Conservation (phyloP, 2,113 vertebrate species). For the Seriola dumerili region DNA sequence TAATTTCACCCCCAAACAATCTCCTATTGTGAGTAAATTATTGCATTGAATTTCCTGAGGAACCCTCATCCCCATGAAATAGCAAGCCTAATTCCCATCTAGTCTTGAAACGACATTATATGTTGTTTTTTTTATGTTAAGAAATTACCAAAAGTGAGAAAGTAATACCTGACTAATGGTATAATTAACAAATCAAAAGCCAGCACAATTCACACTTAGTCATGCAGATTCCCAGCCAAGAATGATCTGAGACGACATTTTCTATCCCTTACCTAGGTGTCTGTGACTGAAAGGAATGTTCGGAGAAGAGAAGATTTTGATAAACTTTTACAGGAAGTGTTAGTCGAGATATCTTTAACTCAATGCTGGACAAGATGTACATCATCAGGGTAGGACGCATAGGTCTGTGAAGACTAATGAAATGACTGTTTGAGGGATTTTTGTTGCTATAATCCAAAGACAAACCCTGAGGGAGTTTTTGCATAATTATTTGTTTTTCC, state of each 20-base stretch:
- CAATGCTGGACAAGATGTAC: neutral
- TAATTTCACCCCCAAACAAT: constrained; percentile 51
- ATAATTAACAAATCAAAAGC: constrained; percentile 27
- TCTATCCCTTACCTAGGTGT: neutral
- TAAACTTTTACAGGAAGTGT: neutral
- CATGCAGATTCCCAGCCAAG: constrained; percentile 13
- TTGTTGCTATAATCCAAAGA: neutral
- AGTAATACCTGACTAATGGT: neutral
- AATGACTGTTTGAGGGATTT: neutral
- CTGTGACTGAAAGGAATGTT: neutral
- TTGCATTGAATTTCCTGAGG: constrained; percentile 22
- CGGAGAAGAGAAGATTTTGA: neutral
- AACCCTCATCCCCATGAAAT: neutral
- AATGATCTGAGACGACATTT: neutral
- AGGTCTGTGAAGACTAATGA: no score
- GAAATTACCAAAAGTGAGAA: constrained; percentile 7
- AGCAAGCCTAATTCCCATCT: constrained; percentile 1
- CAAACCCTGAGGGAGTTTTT: neutral
- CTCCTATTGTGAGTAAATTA: constrained; percentile 46
- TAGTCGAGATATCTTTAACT: neutral
- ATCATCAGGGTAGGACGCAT: neutral
- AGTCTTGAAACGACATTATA: constrained; percentile 27
- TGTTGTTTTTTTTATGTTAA: neutral
- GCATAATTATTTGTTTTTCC: neutral
- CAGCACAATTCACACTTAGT: constrained; percentile 11